Base-by-base conservation (phyloP, 37 sponge, comb jelly and placozoan species). In the Ephydatia muelleri region DNA sequence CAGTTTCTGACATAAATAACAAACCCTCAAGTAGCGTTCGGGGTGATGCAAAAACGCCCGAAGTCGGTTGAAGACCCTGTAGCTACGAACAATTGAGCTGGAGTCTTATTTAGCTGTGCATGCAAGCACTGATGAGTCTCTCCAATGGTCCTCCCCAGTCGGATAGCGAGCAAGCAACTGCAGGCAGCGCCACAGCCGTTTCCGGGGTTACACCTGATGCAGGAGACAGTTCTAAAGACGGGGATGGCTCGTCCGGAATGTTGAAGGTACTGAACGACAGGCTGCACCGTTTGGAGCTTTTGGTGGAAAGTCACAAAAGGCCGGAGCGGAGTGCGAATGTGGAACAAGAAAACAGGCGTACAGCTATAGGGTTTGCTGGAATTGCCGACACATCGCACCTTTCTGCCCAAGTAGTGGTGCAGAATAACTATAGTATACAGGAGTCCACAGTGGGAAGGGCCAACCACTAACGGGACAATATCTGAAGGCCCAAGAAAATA, bases 81-180 rank as follows among this genome's bases (percentile, higher is more conserved):
- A 22, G 30, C 29, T 25, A 79, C 87, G n/a, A 13, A 91, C 91
- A 1, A 35, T 82, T n/a, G 91, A 91, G 48, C 47, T 91, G 83
- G 87, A 86, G 69, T 74, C 85, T 0, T 90, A 31, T 5, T 32
- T 5, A 39, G 43, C 49, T 22, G 11, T 30, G 67, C 5, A n/a
- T n/a, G n/a, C n/a, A n/a, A n/a, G n/a, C n/a, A n/a, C n/a, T n/a
- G n/a, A n/a, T n/a, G n/a, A n/a, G n/a, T n/a, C n/a, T n/a, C n/a
- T n/a, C n/a, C n/a, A n/a, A n/a, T n/a, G n/a, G n/a, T n/a, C n/a
- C n/a, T n/a, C n/a, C n/a, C n/a, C n/a, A n/a, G n/a, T n/a, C n/a
- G n/a, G n/a, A n/a, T n/a, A n/a, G n/a, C 67, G 29, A 13, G 36
- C 28, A 29, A 33, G 75, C 21, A 19, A n/a, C 39, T 2, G 82